Conservation (phyloP, 1,140 invertebrate genomes). For the Varroa destructor region DNA sequence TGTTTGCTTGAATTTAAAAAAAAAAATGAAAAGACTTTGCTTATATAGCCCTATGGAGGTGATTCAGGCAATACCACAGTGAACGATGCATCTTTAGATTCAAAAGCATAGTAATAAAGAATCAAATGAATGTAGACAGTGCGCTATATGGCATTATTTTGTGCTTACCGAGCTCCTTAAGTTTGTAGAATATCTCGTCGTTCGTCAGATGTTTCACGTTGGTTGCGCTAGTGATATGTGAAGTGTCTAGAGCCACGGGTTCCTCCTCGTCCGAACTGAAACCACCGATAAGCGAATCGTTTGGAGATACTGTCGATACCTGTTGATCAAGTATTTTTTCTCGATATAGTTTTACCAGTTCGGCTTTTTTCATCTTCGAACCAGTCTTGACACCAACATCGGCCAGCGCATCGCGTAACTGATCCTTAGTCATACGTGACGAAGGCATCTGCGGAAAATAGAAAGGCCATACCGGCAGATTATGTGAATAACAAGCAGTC, state of each 20-base stretch:
- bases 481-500: too few species aligned
- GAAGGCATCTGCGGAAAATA: constrained; percentile 13
- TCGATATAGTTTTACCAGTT: constrained; percentile 7
- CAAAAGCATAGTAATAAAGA: too few species aligned
- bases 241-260: neutral
- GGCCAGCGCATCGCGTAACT: constrained; percentile 13
- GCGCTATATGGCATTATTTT: too few species aligned
- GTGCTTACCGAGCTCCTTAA: constrained; percentile 6
- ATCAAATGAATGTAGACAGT: too few species aligned
- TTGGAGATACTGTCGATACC: neutral
- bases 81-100: too few species aligned
- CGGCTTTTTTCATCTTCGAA: constrained; percentile 2
- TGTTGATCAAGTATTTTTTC: constrained; percentile 3
- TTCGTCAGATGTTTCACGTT: constrained; percentile 20
- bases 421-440: constrained; percentile 18
- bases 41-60: too few species aligned
- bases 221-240: constrained; percentile 10
- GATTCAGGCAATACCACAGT: too few species aligned
- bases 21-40: too few species aligned
- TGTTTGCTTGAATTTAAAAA: too few species aligned
- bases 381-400: constrained; percentile 15
- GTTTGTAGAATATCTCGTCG: constrained; percentile 20
- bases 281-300: constrained; percentile 22
- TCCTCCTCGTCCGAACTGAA: constrained; percentile 26
- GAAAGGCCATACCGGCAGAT: too few species aligned